Base-by-base conservation (phyloP, 2,888 invertebrate genomes). In the Anodontia alba region DNA sequence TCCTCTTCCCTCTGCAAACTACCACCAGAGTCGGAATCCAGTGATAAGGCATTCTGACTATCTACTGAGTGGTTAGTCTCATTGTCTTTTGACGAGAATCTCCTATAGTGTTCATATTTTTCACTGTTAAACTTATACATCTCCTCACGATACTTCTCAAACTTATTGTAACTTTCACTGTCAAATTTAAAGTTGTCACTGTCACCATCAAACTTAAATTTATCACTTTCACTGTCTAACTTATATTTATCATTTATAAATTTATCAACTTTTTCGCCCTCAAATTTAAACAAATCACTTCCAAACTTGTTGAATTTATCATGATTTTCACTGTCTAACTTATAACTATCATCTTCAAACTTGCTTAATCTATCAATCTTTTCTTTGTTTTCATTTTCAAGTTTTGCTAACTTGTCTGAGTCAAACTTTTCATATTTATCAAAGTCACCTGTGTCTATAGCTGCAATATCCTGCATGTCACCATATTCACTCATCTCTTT, bases 401-500 rank as follows among this genome's bases (percentile, higher is more conserved):
- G 17, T 33, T 69, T 69, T 42, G 69, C 69, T 26, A 43, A 23
- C 29, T 69, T 69, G 7, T 73, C 73, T 17, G 33, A 23, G 20
- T 51, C 54, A 46, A 73, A 68, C 76, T 81, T 79, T 31, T 84
- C 84, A 78, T 80, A 85, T 68, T 83, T 85, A 23, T 85, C 85
- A 76, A 83, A 85, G 72, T 83, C 80, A 31, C 85, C 85, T 71
- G 70, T 83, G 38, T 85, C 85, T 29, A 85, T 85, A 38, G 80
- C 69, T n/a, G 78, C 83, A 72, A 85, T 83, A 51, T 85, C 85
- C 17, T 81, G 75, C 73, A 85, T 78, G 38, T 85, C 85, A 33
- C 85, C 85, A 76, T 75, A 85, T 57, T 85, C 85, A 66, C 78
- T 85, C 76, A 83, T 71, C 67, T 86, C 86, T 51, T 83, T 86